Percentiles rank a stretch among this genome's conserved stretches.
phyloP scores from a whole-genome alignment of 2,888 invertebrate genomes.

The Amphipyra berbera region DNA sequence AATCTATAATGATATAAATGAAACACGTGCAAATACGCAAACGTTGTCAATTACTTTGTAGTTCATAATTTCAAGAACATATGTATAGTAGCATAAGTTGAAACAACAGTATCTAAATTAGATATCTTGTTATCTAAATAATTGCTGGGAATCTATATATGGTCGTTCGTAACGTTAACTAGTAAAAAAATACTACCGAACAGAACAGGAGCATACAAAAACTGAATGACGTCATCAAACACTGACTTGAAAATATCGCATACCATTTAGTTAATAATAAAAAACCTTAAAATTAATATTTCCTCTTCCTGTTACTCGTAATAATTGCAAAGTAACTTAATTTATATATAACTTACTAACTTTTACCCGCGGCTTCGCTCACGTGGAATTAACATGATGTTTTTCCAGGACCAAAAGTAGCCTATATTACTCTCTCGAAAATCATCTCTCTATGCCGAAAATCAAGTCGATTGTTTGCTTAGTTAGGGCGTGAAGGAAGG shows the following conservation, averaged over 20 bases:
- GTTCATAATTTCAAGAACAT: background rate
- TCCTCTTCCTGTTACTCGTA: background rate
- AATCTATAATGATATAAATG: background rate
- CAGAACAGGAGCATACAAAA: constrained; percentile 45
- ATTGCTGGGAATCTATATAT: constrained; percentile 33
- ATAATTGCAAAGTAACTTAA: too few species aligned
- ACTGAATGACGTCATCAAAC: constrained; percentile 44
- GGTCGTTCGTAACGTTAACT: constrained; percentile 1
- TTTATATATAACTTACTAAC: too few species aligned
- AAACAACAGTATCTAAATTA: constrained; percentile 4
- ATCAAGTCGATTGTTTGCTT: too few species aligned
- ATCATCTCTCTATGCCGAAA: too few species aligned
- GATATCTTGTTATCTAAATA: constrained; percentile 29
- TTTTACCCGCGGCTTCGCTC: too few species aligned
- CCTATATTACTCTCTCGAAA: too few species aligned
- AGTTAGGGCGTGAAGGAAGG: too few species aligned
- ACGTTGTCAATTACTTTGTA: background rate
- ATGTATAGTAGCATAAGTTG: background rate
- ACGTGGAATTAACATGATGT: too few species aligned
- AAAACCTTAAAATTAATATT: background rate
- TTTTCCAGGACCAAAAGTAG: too few species aligned
- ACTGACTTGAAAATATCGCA: constrained; percentile 19
- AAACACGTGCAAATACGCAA: background rate
- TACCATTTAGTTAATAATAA: constrained; percentile 5
- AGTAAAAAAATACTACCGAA: constrained; percentile 26